Base-by-base conservation (phyloP, 2,113 vertebrate species). In the Scortum barcoo region DNA sequence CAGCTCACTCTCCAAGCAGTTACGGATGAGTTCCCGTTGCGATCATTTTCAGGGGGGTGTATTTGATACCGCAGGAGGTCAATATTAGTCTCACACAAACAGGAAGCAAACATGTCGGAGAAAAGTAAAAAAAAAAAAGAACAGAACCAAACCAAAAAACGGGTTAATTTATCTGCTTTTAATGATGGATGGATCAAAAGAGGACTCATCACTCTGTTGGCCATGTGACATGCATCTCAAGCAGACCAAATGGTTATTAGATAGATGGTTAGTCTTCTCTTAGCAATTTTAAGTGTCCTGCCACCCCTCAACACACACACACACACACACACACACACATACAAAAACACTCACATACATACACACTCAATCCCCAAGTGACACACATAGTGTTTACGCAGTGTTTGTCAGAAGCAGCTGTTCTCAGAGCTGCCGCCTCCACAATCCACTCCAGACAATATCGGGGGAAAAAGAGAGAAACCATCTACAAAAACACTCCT, bases 341-440 rank as follows among this genome's bases (percentile, higher is more conserved):
- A 81, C 24, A 63, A 63, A 74, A 60, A 73, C 46, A 62, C 33
- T 70, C 24, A 53, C 40, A 65, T 24, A 67, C 42, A 71, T 36
- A 36, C 75, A 51, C 78, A 68, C 75, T 77, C 81, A 88, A 85
- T 80, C 89, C 80, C 80, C 68, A 53, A 88, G 76, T 83, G 74
- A 86, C 92, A 90, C 83, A 84, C 80, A 82, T 54, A 87, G 76
- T 89, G 71, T 88, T 88, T 83, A 77, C 77, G 19, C 78, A 79
- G 81, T 81, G 86, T 91, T 89, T 92, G 91, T 94, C 93, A 89
- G 87, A 88, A 88, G 90, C 92, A 94, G 93, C 93, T 94, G 93
- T 87, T 91, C 87, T 90, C 83, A 73, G 83, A 89, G 89, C 88
- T 71, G n/a, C 85, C 62, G 89, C 84, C 89, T 91, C 84, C 84